Evolutionary conservation across 2,888 invertebrate genomes (phyloP), one percentile per base, ranked within the genome.

Genomic region (Syrista parreyssii): DNA sequence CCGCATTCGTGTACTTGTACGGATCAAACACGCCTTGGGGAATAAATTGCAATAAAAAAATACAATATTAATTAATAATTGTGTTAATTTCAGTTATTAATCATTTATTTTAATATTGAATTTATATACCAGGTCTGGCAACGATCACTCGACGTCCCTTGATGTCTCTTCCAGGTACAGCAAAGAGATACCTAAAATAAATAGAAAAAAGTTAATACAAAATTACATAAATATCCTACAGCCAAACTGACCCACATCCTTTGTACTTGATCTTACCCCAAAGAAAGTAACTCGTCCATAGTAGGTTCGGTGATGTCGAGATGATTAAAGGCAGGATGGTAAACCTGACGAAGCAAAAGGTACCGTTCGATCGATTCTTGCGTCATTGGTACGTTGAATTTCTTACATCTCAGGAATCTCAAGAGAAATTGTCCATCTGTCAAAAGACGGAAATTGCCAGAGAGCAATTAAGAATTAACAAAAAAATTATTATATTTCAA

Each of bases 281-380:
- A 91, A 79, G 95, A 93, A 74, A 96, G 93, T 73, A 97, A 92
- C 81, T 96, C 95, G 85, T 94, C 92, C 93, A 97, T 95, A 82
- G 94, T 93, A 0, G 96, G 94, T 81, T 96, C 94, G 74, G 93
- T 93, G 85, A 95, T 94, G 91, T 96, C 96, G 83, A 96, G 93
- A 86, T 95, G 94, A 86, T 95, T 94, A 91, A 96, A 96, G 78
- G 95, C 95, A 73, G 95, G 95, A 78, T 95, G 95, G 91, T 96
- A 95, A 12, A 95, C 95, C 90, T 96, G 95, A 35, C 97, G 93
- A 77, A 97, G 93, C 30, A 96, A 93, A 72, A 97, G 92, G 89
- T 97, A 97, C 35, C 96, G 93, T 89, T 97, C 95, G 76, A 96
- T 93, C 33, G 95, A 95, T 86, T 96, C 95, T 88, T 96, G 95